phyloP scores from a whole-genome alignment of 2,113 vertebrate species.

The Petrocephalus microphthalmus region DNA sequence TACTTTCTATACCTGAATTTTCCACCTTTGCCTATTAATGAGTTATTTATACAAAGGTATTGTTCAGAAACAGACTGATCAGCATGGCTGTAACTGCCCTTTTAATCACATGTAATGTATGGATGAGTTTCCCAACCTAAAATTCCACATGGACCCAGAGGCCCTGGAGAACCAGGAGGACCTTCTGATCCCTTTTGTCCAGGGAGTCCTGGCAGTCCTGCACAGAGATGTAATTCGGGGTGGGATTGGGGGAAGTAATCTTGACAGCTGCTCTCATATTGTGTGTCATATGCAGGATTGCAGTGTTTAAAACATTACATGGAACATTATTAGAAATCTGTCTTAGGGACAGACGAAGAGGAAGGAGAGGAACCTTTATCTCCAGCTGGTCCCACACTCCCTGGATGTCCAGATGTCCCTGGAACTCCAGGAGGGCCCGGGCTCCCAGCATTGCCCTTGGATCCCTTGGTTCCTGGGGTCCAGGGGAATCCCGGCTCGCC shows the following conservation, averaged over 20 bases:
- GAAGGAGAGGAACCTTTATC: conserved; percentile 37
- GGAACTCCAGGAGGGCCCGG: conserved; percentile 48
- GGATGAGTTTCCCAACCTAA: conserved; percentile 9
- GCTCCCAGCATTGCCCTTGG: conserved; percentile 57
- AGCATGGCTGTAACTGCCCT: not conserved
- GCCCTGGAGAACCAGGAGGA: conserved; percentile 8
- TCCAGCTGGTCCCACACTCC: conserved; percentile 52
- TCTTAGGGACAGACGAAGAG: not conserved
- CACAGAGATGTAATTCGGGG: not conserved
- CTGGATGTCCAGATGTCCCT: conserved; percentile 51
- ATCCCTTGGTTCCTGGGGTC: conserved; percentile 45
- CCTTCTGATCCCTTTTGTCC: conserved; percentile 41
- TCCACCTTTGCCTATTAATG: not conserved
- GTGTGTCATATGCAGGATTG: not conserved
- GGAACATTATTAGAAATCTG: not conserved
- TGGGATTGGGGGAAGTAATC: not conserved
- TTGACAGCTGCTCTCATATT: not conserved
- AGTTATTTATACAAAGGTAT: not conserved
- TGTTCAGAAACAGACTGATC: not conserved
- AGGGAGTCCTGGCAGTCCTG: conserved; percentile 28
- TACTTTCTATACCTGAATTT: too few species aligned
- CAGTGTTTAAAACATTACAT: not conserved
- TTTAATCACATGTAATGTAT: not conserved
- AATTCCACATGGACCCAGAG: conserved; percentile 9
- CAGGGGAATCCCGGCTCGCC: conserved; percentile 24